Conservation (phyloP, 92 coral and sea anemone genomes). For the Hydrozoanthus gracilis region DNA sequence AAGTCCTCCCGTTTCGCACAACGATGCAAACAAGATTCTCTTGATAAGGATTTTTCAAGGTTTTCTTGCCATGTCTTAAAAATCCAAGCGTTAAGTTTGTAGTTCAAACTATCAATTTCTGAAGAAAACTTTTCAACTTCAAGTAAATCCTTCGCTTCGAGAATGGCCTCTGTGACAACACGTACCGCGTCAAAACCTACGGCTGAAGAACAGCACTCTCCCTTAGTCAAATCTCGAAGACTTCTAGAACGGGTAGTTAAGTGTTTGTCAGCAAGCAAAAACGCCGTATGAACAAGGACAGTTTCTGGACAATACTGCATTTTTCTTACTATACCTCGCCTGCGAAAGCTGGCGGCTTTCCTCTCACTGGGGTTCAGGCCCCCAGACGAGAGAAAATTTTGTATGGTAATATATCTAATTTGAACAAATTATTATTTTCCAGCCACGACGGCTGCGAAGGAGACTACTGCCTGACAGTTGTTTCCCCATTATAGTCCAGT, state of each 20-base stretch:
- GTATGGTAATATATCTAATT: no score
- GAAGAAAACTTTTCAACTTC: background rate
- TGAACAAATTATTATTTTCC: no score
- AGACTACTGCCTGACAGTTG: no score
- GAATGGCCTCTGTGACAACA: slow-evolving; percentile 52
- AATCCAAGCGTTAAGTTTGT: slow-evolving; percentile 77
- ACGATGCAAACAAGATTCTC: background rate
- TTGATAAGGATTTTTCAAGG: background rate
- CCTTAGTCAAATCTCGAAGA: background rate
- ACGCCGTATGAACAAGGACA: slow-evolving; percentile 74
- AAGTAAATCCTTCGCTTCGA: slow-evolving; percentile 23
- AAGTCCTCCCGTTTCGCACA: slow-evolving; percentile 28
- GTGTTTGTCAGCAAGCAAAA: slow-evolving; percentile 59
- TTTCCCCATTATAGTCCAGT: no score
- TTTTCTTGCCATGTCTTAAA: slow-evolving; percentile 33
- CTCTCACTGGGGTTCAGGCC: no score
- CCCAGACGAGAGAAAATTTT: no score
- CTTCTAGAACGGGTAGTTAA: background rate
- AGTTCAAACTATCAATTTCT: slow-evolving; percentile 48
- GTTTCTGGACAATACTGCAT: slow-evolving; percentile 75
- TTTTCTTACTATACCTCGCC: no score
- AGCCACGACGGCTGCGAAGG: no score
- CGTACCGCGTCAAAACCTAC: slow-evolving; percentile 14
- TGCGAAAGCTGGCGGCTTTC: no score
- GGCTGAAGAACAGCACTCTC: background rate